Base-by-base conservation (phyloP, 2,797 vertebrate genomes). In the Rhinella marina region DNA sequence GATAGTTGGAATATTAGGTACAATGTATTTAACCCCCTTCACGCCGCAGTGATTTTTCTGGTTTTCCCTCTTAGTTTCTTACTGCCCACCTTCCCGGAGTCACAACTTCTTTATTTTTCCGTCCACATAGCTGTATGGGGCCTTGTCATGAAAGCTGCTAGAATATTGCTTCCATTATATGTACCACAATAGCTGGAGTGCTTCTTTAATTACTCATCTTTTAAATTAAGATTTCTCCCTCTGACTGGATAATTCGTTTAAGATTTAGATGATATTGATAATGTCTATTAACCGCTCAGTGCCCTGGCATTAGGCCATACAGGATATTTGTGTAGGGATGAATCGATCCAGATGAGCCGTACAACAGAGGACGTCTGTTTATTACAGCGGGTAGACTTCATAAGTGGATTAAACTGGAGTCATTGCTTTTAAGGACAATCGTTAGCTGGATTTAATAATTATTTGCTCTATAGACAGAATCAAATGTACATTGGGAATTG, bases 351-450 rank as follows among this genome's bases (percentile, higher is more conserved):
- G 5, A 68, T 68, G 16, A 52, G 41, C n/a, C 27, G 81, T 66
- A 66, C 21, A 10, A 50, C 61, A 50, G 48, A 68, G 79, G 2
- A 75, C 41, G 29, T 19, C 59, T 41, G 17, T 52, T 17, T 66
- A 32, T 84, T 27, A n/a, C 52, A 25, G 23, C 10, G 25, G n/a
- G 66, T 78, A 62, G 23, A 23, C 61, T 25, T 61, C 76, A 48
- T 76, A 77, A 87, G 68, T 76, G 25, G 59, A 78, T 76, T 59
- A 85, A 50, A 59, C 48, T 29, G 41, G 41, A 41, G 41, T 41
- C 41, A 41, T 41, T 54, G 7, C 27, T 68, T 68, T 12, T 68
- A 68, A 68, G 17, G 70, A 73, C 61, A 81, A n/a, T 62, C 7
- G 48, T 81, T 64, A 59, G 5, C 59, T 48, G 25, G 9, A 48